These are phyloP conservation scores for Daubentonia madagascariensis DNA, from an alignment of 2,113 vertebrate species.

Conservation along the genomic window DNA sequence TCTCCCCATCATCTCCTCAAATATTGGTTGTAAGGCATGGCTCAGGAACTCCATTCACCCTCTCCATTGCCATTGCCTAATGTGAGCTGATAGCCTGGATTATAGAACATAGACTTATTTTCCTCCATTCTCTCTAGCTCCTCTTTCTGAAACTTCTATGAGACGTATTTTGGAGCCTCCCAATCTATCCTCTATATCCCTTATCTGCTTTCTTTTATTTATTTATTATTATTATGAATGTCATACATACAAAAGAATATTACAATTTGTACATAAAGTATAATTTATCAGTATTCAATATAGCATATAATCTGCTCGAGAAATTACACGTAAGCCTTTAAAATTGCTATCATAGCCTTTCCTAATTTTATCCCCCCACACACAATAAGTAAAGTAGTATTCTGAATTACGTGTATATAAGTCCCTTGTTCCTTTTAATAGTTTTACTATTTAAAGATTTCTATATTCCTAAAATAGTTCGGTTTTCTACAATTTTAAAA, in stretches of 20 bases:
- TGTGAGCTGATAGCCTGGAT: neutral
- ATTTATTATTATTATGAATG: neutral
- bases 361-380: neutral
- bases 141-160: neutral
- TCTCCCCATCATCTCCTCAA: neutral
- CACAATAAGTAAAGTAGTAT: neutral
- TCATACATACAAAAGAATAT: neutral
- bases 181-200: neutral
- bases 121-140: neutral
- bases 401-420: neutral
- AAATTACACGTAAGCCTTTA: neutral
- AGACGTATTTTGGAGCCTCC: neutral
- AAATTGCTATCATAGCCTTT: neutral
- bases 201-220: neutral
- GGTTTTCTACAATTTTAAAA: neutral
- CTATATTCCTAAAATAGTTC: neutral
- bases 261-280: neutral
- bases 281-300: neutral
- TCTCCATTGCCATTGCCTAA: neutral
- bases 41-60: neutral
- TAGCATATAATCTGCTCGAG: neutral
- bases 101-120: neutral
- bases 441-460: neutral
- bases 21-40: neutral
- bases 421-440: neutral